Base-by-base conservation (phyloP, 2,888 invertebrate species). In the Melanostoma mellinum region DNA sequence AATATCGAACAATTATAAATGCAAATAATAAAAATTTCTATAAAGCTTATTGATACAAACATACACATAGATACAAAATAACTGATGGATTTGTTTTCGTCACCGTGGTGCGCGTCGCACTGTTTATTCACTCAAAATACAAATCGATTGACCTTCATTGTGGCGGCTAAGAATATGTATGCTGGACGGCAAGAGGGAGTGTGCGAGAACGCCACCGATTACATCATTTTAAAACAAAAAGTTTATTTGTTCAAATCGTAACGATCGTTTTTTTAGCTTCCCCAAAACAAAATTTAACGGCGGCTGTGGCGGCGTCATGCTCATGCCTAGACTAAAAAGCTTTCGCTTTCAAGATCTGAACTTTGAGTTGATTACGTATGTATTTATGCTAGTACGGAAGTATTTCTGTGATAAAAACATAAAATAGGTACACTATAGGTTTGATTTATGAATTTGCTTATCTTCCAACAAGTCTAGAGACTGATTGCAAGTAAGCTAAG, bases 121-220 rank as follows among this genome's bases (percentile, higher is more conserved):
- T 82, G 77, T 73, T 77, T 82, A 63, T 72, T 46, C 30, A 67
- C 46, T 65, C 65, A 46, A 76, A 76, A 76, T 33, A 69, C 58
- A 63, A 68, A 73, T 82, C 69, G 73, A 82, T 78, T 82, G 63
- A 68, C 82, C 82, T 82, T 82, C 77, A 68, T 50, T 48, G 20
- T 73, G 58, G 20, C 42, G 75, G 58, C 48, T 6, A 36, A 6
- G 35, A n/a, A 63, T 50, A 20, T 58, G n/a, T 56, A 9, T 67
- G 46, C 2, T 52, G 9, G 40, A 30, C 10, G 8, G 20, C 20
- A 65, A n/a, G 56, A 20, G 6, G 36, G 4, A 10, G 10, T 4
- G 35, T 33, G 44, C n/a, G 1, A 42, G 33, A 35, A 38, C 3
- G 48, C n/a, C 3, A 40, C n/a, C 3, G 48, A 38, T 55, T 68